Evolutionary conservation across 1,140 invertebrate species (phyloP).

Genomic region (Megalonaias nervosa): DNA sequence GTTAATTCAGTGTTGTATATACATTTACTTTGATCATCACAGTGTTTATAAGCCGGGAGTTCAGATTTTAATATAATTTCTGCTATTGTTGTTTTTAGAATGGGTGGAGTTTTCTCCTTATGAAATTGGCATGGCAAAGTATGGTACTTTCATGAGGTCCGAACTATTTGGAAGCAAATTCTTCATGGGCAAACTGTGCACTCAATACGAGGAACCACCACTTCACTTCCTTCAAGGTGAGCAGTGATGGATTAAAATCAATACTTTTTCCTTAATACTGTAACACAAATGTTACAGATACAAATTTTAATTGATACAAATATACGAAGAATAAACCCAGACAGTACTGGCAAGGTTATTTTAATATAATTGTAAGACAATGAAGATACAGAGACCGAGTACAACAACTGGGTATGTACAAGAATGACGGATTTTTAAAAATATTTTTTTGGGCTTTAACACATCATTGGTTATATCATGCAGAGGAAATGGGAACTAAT

Average conservation of each 20-base stretch:
- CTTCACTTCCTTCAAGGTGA: slow-evolving; percentile 61
- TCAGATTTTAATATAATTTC: no score
- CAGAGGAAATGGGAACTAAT: no score
- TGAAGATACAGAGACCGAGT: neutral
- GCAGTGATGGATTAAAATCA: neutral
- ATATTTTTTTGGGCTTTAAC: no score
- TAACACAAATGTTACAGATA: no score
- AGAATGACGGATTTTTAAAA: neutral
- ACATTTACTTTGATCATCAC: no score
- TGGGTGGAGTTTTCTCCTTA: slow-evolving; percentile 74
- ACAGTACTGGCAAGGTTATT: no score
- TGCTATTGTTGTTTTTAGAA: slow-evolving; percentile 53
- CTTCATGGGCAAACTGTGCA: slow-evolving; percentile 70
- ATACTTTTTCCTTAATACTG: neutral
- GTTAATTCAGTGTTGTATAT: no score
- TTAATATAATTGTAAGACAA: no score
- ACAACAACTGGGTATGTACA: neutral
- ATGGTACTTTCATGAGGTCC: slow-evolving; percentile 72
- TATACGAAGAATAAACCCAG: no score
- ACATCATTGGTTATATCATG: no score
- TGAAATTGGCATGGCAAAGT: slow-evolving; percentile 73
- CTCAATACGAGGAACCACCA: slow-evolving; percentile 69
- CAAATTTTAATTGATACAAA: no score
- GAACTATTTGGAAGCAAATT: slow-evolving; percentile 72
- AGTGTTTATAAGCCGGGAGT: neutral